Base-by-base conservation (phyloP, 2,113 vertebrate genomes). In the Sinosuthora webbiana region DNA sequence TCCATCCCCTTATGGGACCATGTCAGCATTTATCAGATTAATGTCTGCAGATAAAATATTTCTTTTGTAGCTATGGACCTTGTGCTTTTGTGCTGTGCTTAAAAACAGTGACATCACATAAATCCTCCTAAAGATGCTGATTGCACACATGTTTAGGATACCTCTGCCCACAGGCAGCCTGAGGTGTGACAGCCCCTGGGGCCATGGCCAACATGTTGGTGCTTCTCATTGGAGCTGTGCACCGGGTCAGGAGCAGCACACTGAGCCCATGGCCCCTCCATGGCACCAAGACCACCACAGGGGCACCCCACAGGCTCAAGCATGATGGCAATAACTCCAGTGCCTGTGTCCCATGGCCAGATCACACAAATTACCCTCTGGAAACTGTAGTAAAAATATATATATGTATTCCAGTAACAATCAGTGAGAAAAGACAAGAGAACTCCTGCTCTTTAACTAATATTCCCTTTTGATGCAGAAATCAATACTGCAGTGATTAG, bases 221-320 rank as follows among this genome's bases (percentile, higher is more conserved):
- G 25, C 17, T 79, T 28, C 27, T 75, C 37, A 14, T 0, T 5
- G 20, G 45, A 60, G 65, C 56, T 45, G 12, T 1, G 5, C 64
- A n/a, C 0, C n/a, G n/a, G 0, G 64, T 44, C 50, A 60, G 64
- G 50, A 81, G 60, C 50, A 78, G 17, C 39, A 37, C 0, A 3
- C 10, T 16, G 31, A 91, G 24, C 19, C 71, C 65, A 33, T 1
- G 0, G 14, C 22, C 15, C 22, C 73, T 87, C 22, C 12, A 2
- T 3, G 52, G 52, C 74, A 67, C 28, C 2, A 1, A 65, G 39
- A 47, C 27, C 67, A 37, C 20, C 2, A 3, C 2, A 7, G 39
- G 22, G 18, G 25, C 41, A 69, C 35, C 41, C 2, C 9, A 45
- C 25, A 55, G 2, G 4, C 21, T 90, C 59, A 28, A 11, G 18